Evolutionary conservation across 2,888 invertebrate species (phyloP).

Genomic region (Meteorus colon): DNA sequence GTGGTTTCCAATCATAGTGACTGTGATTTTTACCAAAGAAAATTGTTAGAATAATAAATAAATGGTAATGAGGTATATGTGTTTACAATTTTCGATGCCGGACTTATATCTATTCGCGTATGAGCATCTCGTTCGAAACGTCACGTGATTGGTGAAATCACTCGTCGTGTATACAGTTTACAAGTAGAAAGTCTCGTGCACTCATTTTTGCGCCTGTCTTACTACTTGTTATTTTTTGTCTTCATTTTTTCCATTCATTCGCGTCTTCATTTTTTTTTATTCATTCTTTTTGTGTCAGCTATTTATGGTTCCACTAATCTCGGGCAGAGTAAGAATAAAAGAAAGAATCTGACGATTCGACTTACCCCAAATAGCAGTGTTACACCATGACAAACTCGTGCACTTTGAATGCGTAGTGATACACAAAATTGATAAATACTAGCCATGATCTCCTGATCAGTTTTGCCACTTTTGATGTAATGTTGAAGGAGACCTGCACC

Average conservation of each 20-base stretch:
- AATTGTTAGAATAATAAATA: not conserved
- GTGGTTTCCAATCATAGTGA: too few species aligned
- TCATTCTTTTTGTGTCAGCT: slow-evolving; percentile 9
- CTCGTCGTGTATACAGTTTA: slow-evolving; percentile 49
- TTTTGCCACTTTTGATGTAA: slow-evolving; percentile 89
- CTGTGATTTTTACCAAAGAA: too few species aligned
- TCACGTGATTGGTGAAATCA: slow-evolving; percentile 54
- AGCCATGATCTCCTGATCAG: slow-evolving; percentile 88
- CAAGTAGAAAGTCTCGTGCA: slow-evolving; percentile 52
- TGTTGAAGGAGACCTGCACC: slow-evolving; percentile 90
- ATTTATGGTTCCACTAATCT: not conserved
- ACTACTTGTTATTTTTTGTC: slow-evolving; percentile 43
- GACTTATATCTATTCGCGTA: slow-evolving; percentile 14
- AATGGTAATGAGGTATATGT: slow-evolving; percentile 4
- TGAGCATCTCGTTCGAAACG: slow-evolving; percentile 32
- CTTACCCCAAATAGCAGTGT: slow-evolving; percentile 87
- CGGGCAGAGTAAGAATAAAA: too few species aligned
- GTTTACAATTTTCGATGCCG: slow-evolving; percentile 10
- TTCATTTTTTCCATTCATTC: slow-evolving; percentile 28
- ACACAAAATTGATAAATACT: slow-evolving; percentile 91
- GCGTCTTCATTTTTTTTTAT: slow-evolving; percentile 29
- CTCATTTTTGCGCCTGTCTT: slow-evolving; percentile 43
- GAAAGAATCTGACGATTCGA: slow-evolving; percentile 36
- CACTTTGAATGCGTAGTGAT: slow-evolving; percentile 89
- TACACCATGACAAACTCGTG: slow-evolving; percentile 91